Evolutionary conservation across 2,888 invertebrate species (phyloP).

Genomic region (Epinotia brunnichana): DNA sequence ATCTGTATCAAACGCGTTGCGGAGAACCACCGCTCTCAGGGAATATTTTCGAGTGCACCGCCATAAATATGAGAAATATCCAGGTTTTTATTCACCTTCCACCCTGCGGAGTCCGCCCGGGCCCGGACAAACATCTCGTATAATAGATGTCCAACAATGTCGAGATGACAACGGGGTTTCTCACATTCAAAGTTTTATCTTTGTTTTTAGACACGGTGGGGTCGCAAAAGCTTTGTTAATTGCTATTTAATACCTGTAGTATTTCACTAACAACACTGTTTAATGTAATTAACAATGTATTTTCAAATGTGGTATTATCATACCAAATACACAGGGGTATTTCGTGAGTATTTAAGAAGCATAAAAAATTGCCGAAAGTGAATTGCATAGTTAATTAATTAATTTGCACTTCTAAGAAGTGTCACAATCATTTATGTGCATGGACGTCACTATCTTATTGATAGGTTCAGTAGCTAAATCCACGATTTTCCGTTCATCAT

Average conservation of each 20-base stretch:
- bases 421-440: too few relatives aligned
- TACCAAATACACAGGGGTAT: too few relatives aligned
- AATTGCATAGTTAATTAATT: background rate
- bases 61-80: slow-evolving; percentile 83
- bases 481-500: background rate
- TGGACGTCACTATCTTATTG: too few relatives aligned
- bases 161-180: slow-evolving; percentile 69
- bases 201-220: slow-evolving; percentile 46
- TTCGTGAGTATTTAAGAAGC: too few relatives aligned
- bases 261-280: slow-evolving; percentile 23
- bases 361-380: too few relatives aligned
- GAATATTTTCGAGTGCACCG: slow-evolving; percentile 81
- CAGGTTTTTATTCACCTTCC: slow-evolving; percentile 78
- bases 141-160: slow-evolving; percentile 76
- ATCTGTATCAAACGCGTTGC: slow-evolving; percentile 61
- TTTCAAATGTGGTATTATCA: background rate
- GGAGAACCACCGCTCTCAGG: slow-evolving; percentile 67
- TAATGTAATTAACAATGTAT: slow-evolving; percentile 7
- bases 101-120: slow-evolving; percentile 57
- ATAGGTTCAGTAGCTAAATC: too few relatives aligned
- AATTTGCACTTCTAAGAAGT: too few relatives aligned
- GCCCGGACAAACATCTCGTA: slow-evolving; percentile 70
- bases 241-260: slow-evolving; percentile 40
- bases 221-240: slow-evolving; percentile 39
- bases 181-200: slow-evolving; percentile 51